Evolutionary conservation across 2,888 invertebrate species (phyloP).

Genomic region (Tetanocera ferruginea): DNA sequence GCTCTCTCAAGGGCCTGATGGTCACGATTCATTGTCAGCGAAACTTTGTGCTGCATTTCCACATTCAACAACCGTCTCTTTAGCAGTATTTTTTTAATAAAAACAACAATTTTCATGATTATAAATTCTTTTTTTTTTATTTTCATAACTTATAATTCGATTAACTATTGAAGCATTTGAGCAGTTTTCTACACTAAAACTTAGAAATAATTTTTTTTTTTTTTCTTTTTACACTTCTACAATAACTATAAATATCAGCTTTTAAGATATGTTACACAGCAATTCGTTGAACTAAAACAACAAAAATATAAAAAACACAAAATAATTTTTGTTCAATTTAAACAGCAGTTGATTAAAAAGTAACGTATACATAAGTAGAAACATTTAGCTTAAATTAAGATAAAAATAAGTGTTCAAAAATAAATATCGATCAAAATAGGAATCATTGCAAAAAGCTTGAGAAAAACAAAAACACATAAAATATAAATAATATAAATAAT

Average conservation of each 20-base stretch:
- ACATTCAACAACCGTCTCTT: too few relatives aligned
- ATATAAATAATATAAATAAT: slow-evolving; percentile 8
- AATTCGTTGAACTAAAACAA: background rate
- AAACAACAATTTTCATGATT: too few relatives aligned
- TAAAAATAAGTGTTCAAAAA: background rate
- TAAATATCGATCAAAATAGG: slow-evolving; percentile 12
- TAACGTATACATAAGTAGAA: slow-evolving; percentile 32
- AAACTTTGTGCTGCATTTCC: too few relatives aligned
- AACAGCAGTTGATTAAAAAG: background rate
- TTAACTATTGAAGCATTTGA: too few relatives aligned
- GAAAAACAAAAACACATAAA: background rate
- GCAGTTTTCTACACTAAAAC: background rate
- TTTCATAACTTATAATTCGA: too few relatives aligned
- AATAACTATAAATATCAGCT: slow-evolving; percentile 5
- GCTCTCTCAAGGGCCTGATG: too few relatives aligned
- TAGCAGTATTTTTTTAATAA: too few relatives aligned
- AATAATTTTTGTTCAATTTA: background rate
- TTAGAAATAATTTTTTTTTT: background rate
- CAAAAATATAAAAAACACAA: background rate
- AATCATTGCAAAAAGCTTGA: slow-evolving; percentile 27
- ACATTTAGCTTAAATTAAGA: slow-evolving; percentile 3
- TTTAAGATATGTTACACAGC: slow-evolving; percentile 27
- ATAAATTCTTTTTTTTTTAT: too few relatives aligned
- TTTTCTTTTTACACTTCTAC: background rate
- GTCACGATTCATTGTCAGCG: too few relatives aligned